phyloP scores from a whole-genome alignment of 2,888 invertebrate genomes.

The Cephus pulcher region DNA sequence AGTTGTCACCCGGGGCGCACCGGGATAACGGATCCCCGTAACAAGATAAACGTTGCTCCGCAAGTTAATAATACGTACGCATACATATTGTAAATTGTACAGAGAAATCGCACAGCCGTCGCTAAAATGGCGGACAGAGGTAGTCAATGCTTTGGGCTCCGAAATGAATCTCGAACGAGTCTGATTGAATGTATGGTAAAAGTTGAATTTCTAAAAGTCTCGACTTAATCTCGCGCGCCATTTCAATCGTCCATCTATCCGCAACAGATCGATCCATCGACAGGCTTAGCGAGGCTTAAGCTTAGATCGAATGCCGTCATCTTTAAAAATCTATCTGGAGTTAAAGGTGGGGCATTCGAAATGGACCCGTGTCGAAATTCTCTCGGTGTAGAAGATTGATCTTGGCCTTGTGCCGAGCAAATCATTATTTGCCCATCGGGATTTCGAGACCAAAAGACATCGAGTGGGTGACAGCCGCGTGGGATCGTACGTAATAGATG shows the following conservation, averaged over 20 bases:
- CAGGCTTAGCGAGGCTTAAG: not conserved
- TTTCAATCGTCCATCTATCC: not conserved
- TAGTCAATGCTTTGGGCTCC: not conserved
- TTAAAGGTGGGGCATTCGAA: not conserved
- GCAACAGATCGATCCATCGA: not conserved
- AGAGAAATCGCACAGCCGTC: not conserved
- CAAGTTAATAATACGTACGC: not conserved
- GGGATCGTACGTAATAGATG: constrained; percentile 15
- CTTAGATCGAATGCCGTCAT: constrained; percentile 6
- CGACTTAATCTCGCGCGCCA: not conserved
- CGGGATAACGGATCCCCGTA: not conserved
- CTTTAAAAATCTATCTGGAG: not conserved
- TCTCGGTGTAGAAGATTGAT: constrained; percentile 4
- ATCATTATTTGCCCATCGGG: constrained; percentile 17
- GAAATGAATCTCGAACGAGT: not conserved
- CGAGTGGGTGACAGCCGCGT: constrained; percentile 11
- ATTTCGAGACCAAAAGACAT: constrained; percentile 9
- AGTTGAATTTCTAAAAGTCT: not conserved
- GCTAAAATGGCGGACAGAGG: not conserved
- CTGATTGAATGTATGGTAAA: not conserved
- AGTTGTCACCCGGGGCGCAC: not conserved
- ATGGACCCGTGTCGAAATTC: constrained; percentile 2
- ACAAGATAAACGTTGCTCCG: not conserved
- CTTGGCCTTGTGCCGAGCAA: constrained; percentile 18
- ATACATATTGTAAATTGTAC: not conserved